Percentiles rank a stretch among this genome's conserved stretches.
Evolutionary conservation across 1,140 invertebrate species (phyloP).

Genomic region (Pseudomyrmex gracilis): DNA sequence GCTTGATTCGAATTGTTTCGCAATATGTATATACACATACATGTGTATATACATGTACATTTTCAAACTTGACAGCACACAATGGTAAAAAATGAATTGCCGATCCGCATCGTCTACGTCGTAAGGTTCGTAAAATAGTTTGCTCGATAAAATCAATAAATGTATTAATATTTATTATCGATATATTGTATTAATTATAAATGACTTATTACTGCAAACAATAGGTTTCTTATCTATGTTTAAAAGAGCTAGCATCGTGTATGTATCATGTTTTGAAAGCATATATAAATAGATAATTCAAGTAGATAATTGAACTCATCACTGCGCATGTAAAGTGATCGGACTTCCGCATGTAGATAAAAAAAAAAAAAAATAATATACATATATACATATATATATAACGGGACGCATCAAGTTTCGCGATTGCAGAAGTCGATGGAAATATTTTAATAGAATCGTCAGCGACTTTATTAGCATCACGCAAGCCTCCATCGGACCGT

Average conservation of each 20-base stretch:
- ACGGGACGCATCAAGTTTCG: constrained; percentile 33
- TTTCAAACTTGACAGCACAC: too few species aligned
- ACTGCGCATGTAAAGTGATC: constrained; percentile 28
- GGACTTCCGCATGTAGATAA: constrained; percentile 26
- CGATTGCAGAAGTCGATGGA: constrained; percentile 50
- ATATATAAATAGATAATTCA: neutral
- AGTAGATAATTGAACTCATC: constrained; percentile 43
- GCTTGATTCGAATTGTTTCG: constrained; percentile 72
- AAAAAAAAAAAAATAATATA: neutral
- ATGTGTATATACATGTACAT: too few species aligned
- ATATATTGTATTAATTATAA: constrained; percentile 51
- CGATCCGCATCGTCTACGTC: constrained; percentile 34
- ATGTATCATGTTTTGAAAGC: constrained; percentile 4
- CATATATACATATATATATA: neutral
- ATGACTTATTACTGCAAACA: constrained; percentile 13
- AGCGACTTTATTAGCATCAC: constrained; percentile 43
- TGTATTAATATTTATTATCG: constrained; percentile 30
- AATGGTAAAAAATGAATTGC: constrained; percentile 78
- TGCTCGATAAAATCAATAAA: constrained; percentile 27
- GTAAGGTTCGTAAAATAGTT: constrained; percentile 4
- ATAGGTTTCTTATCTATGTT: neutral
- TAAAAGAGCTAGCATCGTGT: constrained; percentile 1
- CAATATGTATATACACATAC: constrained; percentile 53
- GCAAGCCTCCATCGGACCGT: constrained; percentile 19
- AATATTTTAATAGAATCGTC: constrained; percentile 59